These are phyloP conservation scores for Varecia variegata DNA, from an alignment of 2,797 vertebrate genomes.

Conservation along the genomic window DNA sequence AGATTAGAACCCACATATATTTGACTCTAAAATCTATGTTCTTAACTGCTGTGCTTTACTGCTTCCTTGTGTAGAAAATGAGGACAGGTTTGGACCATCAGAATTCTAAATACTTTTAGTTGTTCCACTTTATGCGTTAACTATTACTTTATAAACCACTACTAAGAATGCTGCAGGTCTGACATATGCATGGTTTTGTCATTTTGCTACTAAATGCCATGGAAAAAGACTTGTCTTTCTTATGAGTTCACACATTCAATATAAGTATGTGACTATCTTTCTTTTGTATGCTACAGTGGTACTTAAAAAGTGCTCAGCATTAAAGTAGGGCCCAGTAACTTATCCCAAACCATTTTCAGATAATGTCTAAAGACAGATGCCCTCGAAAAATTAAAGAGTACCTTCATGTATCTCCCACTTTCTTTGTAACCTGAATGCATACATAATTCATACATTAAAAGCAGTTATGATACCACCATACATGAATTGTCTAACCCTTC, in stretches of 20 bases:
- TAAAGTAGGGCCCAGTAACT: background rate
- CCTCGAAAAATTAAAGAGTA: background rate
- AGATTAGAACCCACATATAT: background rate
- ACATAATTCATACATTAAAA: background rate
- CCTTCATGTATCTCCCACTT: background rate
- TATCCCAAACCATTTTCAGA: background rate
- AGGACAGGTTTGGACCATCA: background rate
- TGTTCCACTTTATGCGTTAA: background rate
- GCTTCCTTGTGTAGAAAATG: background rate
- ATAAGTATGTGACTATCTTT: background rate
- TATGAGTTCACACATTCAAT: background rate
- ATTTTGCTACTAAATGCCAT: background rate
- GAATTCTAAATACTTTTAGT: background rate
- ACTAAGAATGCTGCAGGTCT: background rate
- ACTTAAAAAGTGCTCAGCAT: background rate
- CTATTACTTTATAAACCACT: conserved; percentile 10
- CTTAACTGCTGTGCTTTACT: background rate
- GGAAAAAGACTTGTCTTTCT: background rate
- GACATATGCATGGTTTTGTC: background rate
- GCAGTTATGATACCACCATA: background rate
- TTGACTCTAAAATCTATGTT: background rate
- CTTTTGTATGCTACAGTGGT: background rate
- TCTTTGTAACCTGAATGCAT: background rate
- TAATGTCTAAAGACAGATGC: background rate
- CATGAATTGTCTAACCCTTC: background rate